These are phyloP conservation scores for Hemiprocne comata DNA, from an alignment of 2,113 vertebrate species.

Conservation along the genomic window DNA sequence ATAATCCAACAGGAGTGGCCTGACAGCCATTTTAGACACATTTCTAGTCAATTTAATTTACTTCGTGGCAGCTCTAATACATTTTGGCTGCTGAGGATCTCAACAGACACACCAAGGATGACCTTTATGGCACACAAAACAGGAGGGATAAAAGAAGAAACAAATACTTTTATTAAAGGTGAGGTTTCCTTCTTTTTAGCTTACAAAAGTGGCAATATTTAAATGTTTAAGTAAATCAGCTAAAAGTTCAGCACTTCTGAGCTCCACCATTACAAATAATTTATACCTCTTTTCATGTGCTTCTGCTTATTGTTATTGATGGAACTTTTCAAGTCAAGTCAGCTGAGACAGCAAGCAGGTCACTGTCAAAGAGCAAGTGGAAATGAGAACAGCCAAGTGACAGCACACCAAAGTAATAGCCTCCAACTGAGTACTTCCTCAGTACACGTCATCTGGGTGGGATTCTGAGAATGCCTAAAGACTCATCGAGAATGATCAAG, in stretches of 20 bases:
- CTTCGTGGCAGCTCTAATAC: not conserved
- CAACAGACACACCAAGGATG: not conserved
- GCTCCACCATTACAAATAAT: not conserved
- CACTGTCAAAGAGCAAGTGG: not conserved
- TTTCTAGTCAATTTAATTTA: not conserved
- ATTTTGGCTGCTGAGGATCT: not conserved
- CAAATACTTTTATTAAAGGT: not conserved
- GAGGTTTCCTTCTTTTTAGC: not conserved
- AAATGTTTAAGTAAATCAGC: not conserved
- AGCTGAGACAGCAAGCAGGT: not conserved
- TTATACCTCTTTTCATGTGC: not conserved
- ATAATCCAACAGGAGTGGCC: not conserved
- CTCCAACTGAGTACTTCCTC: not conserved
- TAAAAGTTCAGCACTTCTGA: not conserved
- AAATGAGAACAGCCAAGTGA: not conserved
- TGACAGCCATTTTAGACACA: not conserved
- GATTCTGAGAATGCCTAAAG: not conserved
- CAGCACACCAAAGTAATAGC: not conserved
- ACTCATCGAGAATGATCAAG: not conserved
- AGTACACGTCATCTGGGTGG: accelerated
- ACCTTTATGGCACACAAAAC: not conserved
- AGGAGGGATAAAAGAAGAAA: not conserved
- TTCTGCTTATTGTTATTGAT: not conserved
- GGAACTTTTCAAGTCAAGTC: not conserved
- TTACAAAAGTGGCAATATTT: not conserved